Evolutionary conservation across 2,888 invertebrate genomes (phyloP), one percentile per base, ranked within the genome.

Genomic region (Xestia c-nigrum): DNA sequence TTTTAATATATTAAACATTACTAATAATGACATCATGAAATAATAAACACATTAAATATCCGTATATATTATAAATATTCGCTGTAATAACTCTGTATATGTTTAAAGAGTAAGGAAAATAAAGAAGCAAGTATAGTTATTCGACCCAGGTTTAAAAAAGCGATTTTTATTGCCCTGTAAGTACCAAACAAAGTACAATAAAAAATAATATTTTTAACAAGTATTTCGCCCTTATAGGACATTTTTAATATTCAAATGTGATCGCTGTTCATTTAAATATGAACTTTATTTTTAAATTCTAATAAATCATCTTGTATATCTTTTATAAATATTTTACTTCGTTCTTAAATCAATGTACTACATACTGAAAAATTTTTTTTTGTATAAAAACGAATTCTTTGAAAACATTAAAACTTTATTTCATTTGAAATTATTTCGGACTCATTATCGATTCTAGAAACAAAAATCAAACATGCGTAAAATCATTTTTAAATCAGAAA

Each of bases 41-140:
- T 52, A n/a, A 57, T 59, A 83, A 64, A 69, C 72, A 79, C 4
- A 67, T 71, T 47, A 67, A 43, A 52, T 52, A 40, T 59, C 21
- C 14, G 14, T 59, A 14, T 52, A 59, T 59, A 31, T 52, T 6
- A 70, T 46, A 31, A 64, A 57, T 10, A 6, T 61, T 64, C 43
- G 50, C 55, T 68, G 52, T 40, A 38, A 59, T 52, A 40, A 14
- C 14, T 81, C 14, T 66, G 19, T 47, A 52, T 16, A 31, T 47
- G 7, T 10, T 50, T 14, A 40, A 47, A 38, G 40, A 40, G 5
- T 31, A 9, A 19, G 61, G 4, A 31, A 9, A 19, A 61, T 24
- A 43, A 16, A 2, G 5, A 40, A 24, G 24, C 16, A 16, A 24
- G 5, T 19, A 38, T 38, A 46, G 6, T 6, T n/a, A 71, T 68